phyloP scores from a whole-genome alignment of 35 echinoderm and acorn worm species.

The Holothuria glaberrima region DNA sequence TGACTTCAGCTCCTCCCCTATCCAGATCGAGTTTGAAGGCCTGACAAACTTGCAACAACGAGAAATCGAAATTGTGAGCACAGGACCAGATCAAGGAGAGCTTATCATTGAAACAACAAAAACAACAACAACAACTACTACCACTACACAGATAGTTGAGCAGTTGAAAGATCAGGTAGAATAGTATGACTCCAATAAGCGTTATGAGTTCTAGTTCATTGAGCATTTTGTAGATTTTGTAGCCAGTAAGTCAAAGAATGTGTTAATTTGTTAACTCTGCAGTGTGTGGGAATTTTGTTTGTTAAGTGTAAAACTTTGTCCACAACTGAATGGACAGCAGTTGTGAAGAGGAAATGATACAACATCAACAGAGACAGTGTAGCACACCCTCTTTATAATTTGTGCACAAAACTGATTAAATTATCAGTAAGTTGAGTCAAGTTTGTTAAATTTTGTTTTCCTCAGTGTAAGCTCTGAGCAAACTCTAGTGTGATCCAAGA shows the following conservation, averaged over 20 bases:
- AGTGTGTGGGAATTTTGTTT: too few species aligned
- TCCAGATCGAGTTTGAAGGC: constrained; percentile 67
- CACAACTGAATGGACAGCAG: not conserved
- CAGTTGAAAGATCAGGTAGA: constrained; percentile 78
- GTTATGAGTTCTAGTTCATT: too few species aligned
- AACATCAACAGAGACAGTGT: too few species aligned
- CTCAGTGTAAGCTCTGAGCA: too few species aligned
- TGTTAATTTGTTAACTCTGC: not conserved
- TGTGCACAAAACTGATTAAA: too few species aligned
- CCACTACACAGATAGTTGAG: constrained; percentile 60
- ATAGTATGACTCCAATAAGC: too few species aligned
- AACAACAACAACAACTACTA: constrained; percentile 56
- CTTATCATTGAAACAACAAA: constrained; percentile 55
- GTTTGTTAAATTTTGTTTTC: too few species aligned
- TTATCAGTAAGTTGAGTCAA: too few species aligned
- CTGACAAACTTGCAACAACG: constrained; percentile 42
- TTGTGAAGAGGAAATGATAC: not conserved
- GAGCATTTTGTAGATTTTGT: too few species aligned
- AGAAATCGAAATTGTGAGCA: constrained; percentile 73
- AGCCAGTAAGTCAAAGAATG: too few species aligned
- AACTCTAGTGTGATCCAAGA: too few species aligned
- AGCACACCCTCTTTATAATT: too few species aligned
- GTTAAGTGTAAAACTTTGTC: not conserved
- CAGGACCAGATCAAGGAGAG: constrained; percentile 50
- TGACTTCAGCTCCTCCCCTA: constrained; percentile 63